A percentile compares a stretch with the other conserved stretches of the same genome.
Evolutionary conservation across 2,113 vertebrate species (phyloP).

Genomic region (Dasyurus viverrinus): DNA sequence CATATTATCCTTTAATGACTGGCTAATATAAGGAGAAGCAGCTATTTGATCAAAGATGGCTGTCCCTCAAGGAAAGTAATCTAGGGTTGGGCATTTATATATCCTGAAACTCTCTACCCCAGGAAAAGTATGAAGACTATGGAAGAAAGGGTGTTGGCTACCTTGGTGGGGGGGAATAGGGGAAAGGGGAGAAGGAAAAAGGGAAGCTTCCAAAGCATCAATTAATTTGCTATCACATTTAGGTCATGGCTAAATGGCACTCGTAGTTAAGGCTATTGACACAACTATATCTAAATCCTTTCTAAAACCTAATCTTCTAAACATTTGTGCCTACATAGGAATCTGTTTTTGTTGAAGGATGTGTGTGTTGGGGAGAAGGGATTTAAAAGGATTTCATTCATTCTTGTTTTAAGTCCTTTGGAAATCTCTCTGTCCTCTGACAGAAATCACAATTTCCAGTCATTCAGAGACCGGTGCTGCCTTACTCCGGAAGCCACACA

Average conservation of each 20-base stretch:
- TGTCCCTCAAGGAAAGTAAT: neutral
- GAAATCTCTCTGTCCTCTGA: neutral
- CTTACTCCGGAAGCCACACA: neutral
- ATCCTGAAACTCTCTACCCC: neutral
- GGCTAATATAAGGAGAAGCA: neutral
- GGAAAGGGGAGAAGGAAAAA: no score
- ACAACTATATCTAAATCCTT: neutral
- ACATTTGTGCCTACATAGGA: neutral
- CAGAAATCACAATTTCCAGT: neutral
- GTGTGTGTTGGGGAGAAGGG: neutral
- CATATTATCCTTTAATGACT: neutral
- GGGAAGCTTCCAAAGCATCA: no score
- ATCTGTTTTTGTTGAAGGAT: neutral
- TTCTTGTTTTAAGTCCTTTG: neutral
- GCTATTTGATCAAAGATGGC: neutral
- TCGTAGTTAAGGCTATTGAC: neutral
- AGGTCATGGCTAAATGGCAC: neutral
- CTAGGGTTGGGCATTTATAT: neutral
- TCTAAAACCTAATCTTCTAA: neutral
- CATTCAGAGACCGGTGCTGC: neutral
- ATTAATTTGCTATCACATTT: no score
- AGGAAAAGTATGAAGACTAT: neutral
- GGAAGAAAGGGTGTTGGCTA: neutral
- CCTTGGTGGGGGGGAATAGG: neutral
- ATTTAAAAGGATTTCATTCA: neutral